A percentile compares a stretch with the other conserved stretches of the same genome.
Evolutionary conservation across 2,797 vertebrate genomes (phyloP).

Genomic region (Anguilla pacifica): DNA sequence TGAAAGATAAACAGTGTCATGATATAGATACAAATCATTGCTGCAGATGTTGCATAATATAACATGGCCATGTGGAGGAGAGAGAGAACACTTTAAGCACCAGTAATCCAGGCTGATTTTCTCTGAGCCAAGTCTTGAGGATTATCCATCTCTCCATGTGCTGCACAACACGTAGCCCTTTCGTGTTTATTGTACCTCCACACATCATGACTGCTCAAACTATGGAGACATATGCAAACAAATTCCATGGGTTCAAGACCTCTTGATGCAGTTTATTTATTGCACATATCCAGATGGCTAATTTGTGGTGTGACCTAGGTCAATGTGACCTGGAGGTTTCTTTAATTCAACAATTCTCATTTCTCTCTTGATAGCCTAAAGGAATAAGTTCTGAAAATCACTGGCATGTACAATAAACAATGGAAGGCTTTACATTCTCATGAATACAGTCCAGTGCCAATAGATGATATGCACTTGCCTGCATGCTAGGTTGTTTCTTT

Average conservation of each 20-base stretch:
- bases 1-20: background rate
- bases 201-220: background rate
- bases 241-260: background rate
- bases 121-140: background rate
- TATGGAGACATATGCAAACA: background rate
- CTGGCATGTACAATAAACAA: background rate
- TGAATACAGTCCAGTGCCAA: too few relatives aligned
- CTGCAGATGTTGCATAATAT: background rate
- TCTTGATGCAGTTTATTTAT: background rate
- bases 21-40: background rate
- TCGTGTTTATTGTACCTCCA: slow-evolving; percentile 29
- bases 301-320: background rate
- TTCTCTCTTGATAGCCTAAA: background rate
- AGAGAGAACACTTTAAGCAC: background rate
- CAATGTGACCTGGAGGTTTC: background rate
- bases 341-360: background rate
- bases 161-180: slow-evolving; percentile 16
- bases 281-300: background rate
- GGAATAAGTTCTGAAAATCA: background rate
- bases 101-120: background rate
- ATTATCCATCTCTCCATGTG: slow-evolving; percentile 14
- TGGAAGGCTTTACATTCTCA: background rate
- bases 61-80: background rate
- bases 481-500: background rate
- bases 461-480: too few relatives aligned